Conservation (phyloP, 2,888 invertebrate genomes). For the Nephrocerus scutellatus region DNA sequence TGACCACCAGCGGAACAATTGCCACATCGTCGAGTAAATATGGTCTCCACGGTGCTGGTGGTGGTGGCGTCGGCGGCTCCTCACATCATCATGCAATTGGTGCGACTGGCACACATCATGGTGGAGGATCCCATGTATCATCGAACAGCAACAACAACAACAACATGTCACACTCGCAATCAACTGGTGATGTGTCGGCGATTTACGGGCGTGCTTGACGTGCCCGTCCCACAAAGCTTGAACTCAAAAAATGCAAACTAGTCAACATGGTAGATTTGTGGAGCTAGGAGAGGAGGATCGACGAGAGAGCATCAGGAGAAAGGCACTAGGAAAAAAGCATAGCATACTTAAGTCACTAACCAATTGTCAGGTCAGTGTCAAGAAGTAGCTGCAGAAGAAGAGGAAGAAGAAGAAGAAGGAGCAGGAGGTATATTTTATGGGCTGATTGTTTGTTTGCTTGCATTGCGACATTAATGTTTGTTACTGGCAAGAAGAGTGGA, state of each 20-base stretch:
- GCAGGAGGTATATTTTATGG: no score
- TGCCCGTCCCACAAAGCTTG: constrained; percentile 43
- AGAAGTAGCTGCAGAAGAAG: no score
- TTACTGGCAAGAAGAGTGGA: no score
- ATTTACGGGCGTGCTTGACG: constrained; percentile 60
- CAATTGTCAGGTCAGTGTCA: no score
- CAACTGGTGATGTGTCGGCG: constrained; percentile 59
- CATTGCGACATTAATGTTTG: no score
- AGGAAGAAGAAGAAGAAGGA: no score
- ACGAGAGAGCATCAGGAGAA: no score
- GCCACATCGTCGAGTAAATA: constrained; percentile 37
- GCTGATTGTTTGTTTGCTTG: no score
- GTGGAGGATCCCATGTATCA: constrained; percentile 11
- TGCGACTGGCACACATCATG: constrained; percentile 9
- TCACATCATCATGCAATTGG: constrained; percentile 12
- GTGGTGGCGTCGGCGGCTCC: constrained; percentile 30
- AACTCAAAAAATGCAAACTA: constrained; percentile 48
- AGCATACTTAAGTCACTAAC: no score
- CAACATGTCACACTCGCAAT: constrained; percentile 56
- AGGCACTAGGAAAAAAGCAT: no score
- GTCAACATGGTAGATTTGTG: constrained; percentile 49
- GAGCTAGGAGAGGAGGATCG: constrained; percentile 48
- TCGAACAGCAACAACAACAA: constrained; percentile 18
- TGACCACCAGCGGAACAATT: constrained; percentile 31
- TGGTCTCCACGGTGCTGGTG: constrained; percentile 40